Evolutionary conservation across 2,888 invertebrate genomes (phyloP), one percentile per base, ranked within the genome.

Genomic region (Enchytraeus crypticus): DNA sequence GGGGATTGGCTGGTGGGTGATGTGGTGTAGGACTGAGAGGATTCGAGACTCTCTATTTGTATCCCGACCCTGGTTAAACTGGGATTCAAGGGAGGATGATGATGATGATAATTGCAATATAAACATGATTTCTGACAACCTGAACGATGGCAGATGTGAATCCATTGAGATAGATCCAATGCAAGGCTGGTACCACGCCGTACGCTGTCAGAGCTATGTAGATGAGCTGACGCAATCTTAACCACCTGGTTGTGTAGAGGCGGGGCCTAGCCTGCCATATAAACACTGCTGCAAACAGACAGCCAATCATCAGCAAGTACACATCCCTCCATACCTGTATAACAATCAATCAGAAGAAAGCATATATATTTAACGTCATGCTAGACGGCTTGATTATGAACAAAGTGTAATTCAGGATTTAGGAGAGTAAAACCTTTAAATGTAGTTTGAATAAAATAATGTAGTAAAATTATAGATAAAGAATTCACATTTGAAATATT

Each of bases 121-220:
- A 45, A 47, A 51, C 5, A 51, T 29, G 5, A 53, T 14, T 33
- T 21, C 23, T 5, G 56, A 81, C 77, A 73, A 90, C 90, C 81
- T 84, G 82, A 46, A 95, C 93, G 81, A 93, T 85, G 56, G 88
- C 87, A 74, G 89, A 87, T 53, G 86, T 86, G 73, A 89, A 84
- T 8, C 95, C 93, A 87, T 92, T 89, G 38, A 87, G 84, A 68
- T 87, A 82, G 0, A 88, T 86, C 95, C 95, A 96, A 75, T 96
- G 96, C 57, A 89, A 79, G 2, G 92, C 88, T 1, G 95, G 95
- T 67, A 93, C 82, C 3, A 95, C 85, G 1, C 96, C 95, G 74
- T 75, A 77, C 5, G 70, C 74, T 3, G 70, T 72, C 5, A 78
- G 67, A 21, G 70, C 71, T 26, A 71, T 62, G 64, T 76, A 78